phyloP scores from a whole-genome alignment of 2,797 vertebrate genomes.

The Moxostoma hubbsi region DNA sequence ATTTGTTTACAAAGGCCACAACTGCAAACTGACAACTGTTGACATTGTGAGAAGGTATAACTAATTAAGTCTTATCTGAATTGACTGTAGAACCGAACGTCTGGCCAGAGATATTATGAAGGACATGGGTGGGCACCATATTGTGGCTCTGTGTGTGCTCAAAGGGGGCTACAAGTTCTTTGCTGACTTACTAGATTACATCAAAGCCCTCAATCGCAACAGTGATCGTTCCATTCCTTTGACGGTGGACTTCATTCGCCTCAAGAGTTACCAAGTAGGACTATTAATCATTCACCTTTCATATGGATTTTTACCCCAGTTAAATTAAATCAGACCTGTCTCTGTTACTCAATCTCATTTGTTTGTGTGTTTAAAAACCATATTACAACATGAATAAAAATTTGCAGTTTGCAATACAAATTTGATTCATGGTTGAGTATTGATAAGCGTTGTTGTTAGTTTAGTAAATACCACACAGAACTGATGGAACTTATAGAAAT shows the following conservation, averaged over 20 bases:
- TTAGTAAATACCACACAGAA: neutral
- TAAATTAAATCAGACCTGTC: neutral
- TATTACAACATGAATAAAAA: neutral
- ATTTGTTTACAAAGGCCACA: neutral
- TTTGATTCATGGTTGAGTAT: neutral
- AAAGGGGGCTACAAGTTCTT: constrained; percentile 99
- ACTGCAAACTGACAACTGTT: constrained; percentile 56
- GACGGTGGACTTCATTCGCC: constrained; percentile 98
- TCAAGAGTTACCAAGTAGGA: constrained; percentile 97
- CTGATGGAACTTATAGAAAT: neutral
- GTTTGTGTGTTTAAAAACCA: neutral
- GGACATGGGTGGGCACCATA: constrained; percentile 97
- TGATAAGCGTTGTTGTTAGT: neutral
- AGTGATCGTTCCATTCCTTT: constrained; percentile 97
- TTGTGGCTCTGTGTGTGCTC: constrained; percentile 95
- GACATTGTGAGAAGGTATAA: constrained; percentile 61
- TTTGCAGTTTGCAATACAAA: neutral
- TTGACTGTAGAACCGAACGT: constrained; percentile 86
- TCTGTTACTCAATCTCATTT: neutral
- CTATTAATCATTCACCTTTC: neutral
- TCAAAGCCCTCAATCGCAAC: constrained; percentile 98
- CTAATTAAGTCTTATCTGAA: constrained; percentile 38
- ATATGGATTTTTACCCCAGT: neutral
- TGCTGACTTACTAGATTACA: constrained; percentile 96
- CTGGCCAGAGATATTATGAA: constrained; percentile 97